Conservation (phyloP, 2,113 vertebrate genomes). For the Aleadryas rufinucha region DNA sequence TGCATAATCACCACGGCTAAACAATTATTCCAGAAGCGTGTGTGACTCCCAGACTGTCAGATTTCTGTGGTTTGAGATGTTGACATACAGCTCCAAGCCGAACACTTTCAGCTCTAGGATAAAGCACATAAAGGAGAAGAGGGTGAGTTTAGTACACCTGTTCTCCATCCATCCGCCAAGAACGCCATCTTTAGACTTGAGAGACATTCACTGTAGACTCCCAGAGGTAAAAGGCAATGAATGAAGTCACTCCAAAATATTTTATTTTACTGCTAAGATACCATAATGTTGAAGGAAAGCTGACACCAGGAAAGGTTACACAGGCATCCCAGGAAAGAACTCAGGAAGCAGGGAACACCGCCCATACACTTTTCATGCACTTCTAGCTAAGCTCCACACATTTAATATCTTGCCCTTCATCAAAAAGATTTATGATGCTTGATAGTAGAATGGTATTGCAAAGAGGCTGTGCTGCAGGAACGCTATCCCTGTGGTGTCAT, state of each 20-base stretch:
- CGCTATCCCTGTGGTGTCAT: background rate
- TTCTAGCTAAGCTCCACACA: background rate
- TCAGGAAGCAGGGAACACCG: background rate
- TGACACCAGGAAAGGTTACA: background rate
- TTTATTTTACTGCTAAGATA: conserved; percentile 1
- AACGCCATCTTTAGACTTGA: background rate
- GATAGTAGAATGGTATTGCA: background rate
- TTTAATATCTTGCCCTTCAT: background rate
- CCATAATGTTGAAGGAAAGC: background rate
- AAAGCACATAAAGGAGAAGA: conserved; percentile 15
- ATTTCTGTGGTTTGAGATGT: conserved; percentile 48
- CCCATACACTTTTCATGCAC: background rate
- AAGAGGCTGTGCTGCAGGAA: background rate
- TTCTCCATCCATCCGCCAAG: conserved; percentile 31
- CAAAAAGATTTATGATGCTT: background rate
- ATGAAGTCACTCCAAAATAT: conserved; percentile 30
- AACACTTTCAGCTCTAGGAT: conserved; percentile 38
- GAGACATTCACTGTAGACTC: background rate
- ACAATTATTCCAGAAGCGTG: conserved; percentile 29
- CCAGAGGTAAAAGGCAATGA: conserved; percentile 12
- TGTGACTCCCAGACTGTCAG: conserved; percentile 28
- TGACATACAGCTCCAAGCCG: conserved; percentile 48
- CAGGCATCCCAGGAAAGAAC: background rate
- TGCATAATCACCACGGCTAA: conserved; percentile 38
- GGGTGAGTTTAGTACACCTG: conserved; percentile 42